Base-by-base conservation (phyloP, 2,113 vertebrate species). In the Copsychus sechellarum region DNA sequence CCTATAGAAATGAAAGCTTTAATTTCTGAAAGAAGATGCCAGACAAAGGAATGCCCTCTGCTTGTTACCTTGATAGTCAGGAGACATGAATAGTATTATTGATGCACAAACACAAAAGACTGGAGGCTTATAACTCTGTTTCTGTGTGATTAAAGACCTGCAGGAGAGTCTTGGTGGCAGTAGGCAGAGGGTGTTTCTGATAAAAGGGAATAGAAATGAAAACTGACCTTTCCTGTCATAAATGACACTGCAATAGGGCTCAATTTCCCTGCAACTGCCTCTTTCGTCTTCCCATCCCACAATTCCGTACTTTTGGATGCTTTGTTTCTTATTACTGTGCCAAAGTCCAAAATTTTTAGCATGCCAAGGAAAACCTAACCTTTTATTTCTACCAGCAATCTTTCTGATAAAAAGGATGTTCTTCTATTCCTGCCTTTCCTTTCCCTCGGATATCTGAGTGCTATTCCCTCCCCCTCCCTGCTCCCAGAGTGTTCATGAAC, bases 51-150 rank as follows among this genome's bases (percentile, higher is more conserved):
- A 86, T 93, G 90, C 43, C 87, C 71, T 96, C 81, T 94, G 64
- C 82, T 88, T 83, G 23, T 78, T 94, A 91, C 85, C 76, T 92
- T 90, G 93, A 83, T 93, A 95, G 88, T 77, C 67, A 88, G 51
- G 71, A 95, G 64, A 88, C 56, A 74, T 86, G 79, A 95, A 94
- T 94, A 92, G 60, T 84, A 71, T 78, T 90, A 92, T 22, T 88
- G 79, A 95, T 90, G 85, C 95, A 89, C 85, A 93, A 91, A 93
- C 64, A 92, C 79, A 90, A 93, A 92, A 70, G 81, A 78, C 85
- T 95, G 51, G 82, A 96, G 90, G 79, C 67, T 94, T 81, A 34
- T 84, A 86, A 92, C 78, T 81, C 79, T 81, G 50, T 86, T 95
- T 93, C 79, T 80, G 22, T 71, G 57, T 96, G 79, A 95, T 88